Conservation (phyloP, 2,888 invertebrate genomes). For the Clepsis dumicolana region DNA sequence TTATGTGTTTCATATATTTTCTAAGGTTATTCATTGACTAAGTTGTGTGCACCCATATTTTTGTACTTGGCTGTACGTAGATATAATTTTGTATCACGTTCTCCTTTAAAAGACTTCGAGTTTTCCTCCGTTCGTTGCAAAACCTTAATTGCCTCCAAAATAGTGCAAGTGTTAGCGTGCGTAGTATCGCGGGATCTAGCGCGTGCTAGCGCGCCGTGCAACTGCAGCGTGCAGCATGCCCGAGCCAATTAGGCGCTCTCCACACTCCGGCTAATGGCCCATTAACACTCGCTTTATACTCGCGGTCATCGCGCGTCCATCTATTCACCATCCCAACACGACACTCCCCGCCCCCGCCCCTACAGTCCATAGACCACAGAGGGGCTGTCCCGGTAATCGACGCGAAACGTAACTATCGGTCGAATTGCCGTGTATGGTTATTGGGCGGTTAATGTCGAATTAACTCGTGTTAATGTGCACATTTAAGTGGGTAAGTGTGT, state of each 20-base stretch:
- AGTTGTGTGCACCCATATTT: too few species aligned
- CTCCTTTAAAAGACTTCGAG: slow-evolving; percentile 22
- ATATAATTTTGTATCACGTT: slow-evolving; percentile 21
- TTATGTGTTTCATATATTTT: too few species aligned
- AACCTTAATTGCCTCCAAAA: slow-evolving; percentile 38
- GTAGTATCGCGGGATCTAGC: slow-evolving; percentile 68
- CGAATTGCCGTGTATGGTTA: slow-evolving; percentile 51
- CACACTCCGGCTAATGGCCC: slow-evolving; percentile 75
- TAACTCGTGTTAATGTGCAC: slow-evolving; percentile 44
- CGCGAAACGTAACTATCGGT: slow-evolving; percentile 58
- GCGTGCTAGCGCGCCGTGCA: slow-evolving; percentile 48
- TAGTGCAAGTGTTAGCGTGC: slow-evolving; percentile 63
- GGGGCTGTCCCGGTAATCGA: slow-evolving; percentile 56
- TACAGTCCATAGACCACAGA: slow-evolving; percentile 49
- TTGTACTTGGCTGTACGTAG: too few species aligned
- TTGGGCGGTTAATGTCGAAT: slow-evolving; percentile 58
- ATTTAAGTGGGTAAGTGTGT: slow-evolving; percentile 26
- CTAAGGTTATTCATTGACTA: too few species aligned
- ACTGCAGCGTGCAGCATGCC: slow-evolving; percentile 46
- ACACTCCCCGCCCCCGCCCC: slow-evolving; percentile 48
- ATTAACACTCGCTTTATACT: slow-evolving; percentile 75
- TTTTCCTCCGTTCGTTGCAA: slow-evolving; percentile 4
- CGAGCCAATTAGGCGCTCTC: slow-evolving; percentile 72
- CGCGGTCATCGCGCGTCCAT: slow-evolving; percentile 70
- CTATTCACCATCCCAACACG: slow-evolving; percentile 53